Evolutionary conservation across 1,140 invertebrate species (phyloP), one percentile per base, ranked within the genome.

Genomic region (Idris sp.): DNA sequence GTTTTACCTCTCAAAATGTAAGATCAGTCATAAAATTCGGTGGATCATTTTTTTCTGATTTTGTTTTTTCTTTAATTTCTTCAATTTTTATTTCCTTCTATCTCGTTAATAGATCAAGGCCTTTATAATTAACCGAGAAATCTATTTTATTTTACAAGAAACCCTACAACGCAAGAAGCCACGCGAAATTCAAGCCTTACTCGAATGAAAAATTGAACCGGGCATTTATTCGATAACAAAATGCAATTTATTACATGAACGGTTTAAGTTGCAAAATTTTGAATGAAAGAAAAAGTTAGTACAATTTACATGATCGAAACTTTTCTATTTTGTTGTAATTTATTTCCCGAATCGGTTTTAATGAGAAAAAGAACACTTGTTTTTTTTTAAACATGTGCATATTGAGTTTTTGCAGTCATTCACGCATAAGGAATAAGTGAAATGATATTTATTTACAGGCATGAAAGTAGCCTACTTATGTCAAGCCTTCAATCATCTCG

Each of bases 151-250:
- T 68, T 44, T 80, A 56, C 38, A 22, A 6, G 83, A 86, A 85
- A 74, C 84, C 84, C 26, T 75, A 44, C 38, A 79, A 76, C 35
- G 14, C 15, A 46, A 48, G 79, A 84, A 84, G 81, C 82, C 82
- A 79, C 48, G 76, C 68, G 74, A 68, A 54, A 64, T 73, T 67
- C 61, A 40, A 75, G 59, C 71, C 62, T 75, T 74, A 74, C 76
- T 35, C 35, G 35, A 38, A 75, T 65, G 35, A 54, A 35, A 71
- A 82, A 84, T 83, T 84, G 69, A 74, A 78, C 38, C 64, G 43
- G 75, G 80, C 79, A 61, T 77, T 79, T 75, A 76, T 76, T 62
- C 61, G 62, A 61, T 58, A 49, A 77, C 76, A 56, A 22, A 22
- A 22, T 22, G 19, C 19, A 22, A n/a, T n/a, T n/a, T n/a, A n/a